Percentiles rank a stretch among this genome's conserved stretches.
These are phyloP conservation scores for Esperia sulphurella DNA, from an alignment of 2,888 invertebrate species.

Conservation along the genomic window DNA sequence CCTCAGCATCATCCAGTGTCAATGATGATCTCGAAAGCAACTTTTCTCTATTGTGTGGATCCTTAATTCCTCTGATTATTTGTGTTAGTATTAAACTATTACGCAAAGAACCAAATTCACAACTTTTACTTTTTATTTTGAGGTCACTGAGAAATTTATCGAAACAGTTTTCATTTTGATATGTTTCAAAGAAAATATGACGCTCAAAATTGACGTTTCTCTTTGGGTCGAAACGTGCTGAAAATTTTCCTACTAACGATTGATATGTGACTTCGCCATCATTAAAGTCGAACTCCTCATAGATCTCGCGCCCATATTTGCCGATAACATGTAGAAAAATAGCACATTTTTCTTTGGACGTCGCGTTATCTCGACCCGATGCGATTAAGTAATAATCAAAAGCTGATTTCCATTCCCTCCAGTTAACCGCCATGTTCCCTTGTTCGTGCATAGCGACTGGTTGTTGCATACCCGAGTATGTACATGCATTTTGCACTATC, in stretches of 20 bases:
- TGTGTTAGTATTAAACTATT: constrained; percentile 5
- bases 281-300: not conserved
- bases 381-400: constrained; percentile 9
- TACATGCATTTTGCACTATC: not conserved
- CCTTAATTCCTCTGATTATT: not conserved
- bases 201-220: constrained; percentile 15
- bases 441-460: constrained; percentile 9
- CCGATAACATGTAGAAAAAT: not conserved
- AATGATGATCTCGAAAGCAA: not conserved
- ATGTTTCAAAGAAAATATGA: constrained; percentile 16
- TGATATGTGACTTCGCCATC: not conserved
- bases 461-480: constrained; percentile 7
- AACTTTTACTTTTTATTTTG: constrained; percentile 5
- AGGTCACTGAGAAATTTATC: constrained; percentile 11
- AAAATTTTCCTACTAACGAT: not conserved
- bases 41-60: not conserved
- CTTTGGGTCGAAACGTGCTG: not conserved
- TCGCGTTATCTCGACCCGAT: not conserved
- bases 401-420: constrained; percentile 8
- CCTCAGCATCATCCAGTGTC: constrained; percentile 7
- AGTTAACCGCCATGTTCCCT: constrained; percentile 7
- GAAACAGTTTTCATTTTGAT: constrained; percentile 11
- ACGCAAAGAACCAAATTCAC: not conserved
- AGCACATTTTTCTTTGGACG: not conserved
- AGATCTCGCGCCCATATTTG: not conserved